Conservation (phyloP, 2,888 invertebrate species). For the Acronicta psi region DNA sequence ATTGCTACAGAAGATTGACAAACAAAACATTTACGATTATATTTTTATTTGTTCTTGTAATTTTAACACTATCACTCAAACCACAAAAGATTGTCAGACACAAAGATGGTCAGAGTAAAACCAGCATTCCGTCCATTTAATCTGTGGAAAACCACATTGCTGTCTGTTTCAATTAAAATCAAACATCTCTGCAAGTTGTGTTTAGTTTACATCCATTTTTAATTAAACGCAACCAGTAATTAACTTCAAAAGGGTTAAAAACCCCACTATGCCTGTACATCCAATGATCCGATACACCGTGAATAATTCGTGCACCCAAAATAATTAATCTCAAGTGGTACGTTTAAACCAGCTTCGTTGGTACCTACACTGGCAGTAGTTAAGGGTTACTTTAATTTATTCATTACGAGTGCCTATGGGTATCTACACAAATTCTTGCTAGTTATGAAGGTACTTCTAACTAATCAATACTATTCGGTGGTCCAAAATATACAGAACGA, state of each 20-base stretch:
- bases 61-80: too few species aligned
- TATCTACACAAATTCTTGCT: too few species aligned
- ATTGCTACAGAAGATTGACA: too few species aligned
- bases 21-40: too few species aligned
- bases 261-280: slow-evolving; percentile 53
- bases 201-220: slow-evolving; percentile 21
- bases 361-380: slow-evolving; percentile 8
- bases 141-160: too few species aligned
- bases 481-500: too few species aligned
- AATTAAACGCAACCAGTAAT: slow-evolving; percentile 42
- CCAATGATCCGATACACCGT: slow-evolving; percentile 49
- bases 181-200: neutral
- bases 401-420: neutral
- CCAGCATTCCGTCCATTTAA: too few species aligned
- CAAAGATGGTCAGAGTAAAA: too few species aligned
- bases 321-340: slow-evolving; percentile 68
- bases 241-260: slow-evolving; percentile 63
- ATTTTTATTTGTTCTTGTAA: too few species aligned
- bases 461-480: too few species aligned
- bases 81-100: too few species aligned
- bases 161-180: slow-evolving; percentile 6
- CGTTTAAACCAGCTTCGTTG: slow-evolving; percentile 56
- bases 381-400: slow-evolving; percentile 8
- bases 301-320: slow-evolving; percentile 70
- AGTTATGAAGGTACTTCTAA: too few species aligned